Base-by-base conservation (phyloP, 1,140 invertebrate genomes). In the Macrobrachium nipponense region DNA sequence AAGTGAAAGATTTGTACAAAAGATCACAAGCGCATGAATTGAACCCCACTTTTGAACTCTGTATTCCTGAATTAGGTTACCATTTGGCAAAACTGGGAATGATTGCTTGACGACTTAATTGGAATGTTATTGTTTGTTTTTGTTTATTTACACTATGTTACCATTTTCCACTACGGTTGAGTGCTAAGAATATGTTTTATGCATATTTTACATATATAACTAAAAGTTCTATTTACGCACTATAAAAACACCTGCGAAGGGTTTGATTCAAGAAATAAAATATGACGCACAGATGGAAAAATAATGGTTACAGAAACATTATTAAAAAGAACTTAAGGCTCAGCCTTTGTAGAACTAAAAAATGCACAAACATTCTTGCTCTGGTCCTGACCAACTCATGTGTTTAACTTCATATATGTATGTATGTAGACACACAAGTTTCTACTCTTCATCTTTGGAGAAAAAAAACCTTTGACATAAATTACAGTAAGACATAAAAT, bases 21-120 rank as follows among this genome's bases (percentile, higher is more conserved):
- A 51, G 51, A 51, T 51, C 51, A 80, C n/a, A 66, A 80, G n/a
- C 43, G 68, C n/a, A 58, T n/a, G 59, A 58, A 59, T 61, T 44
- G 17, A 23, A 60, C 61, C 27, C 36, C 61, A 60, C 11, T n/a
- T 80, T 80, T 80, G 78, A 80, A 80, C 78, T 80, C 11, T 64
- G 27, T 18, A 59, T 80, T 80, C 78, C 78, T 80, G 78, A 80
- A 64, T 79, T 80, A 80, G n/a, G 78, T 80, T 80, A 80, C 78
- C 78, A 80, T 80, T 80, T 80, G 78, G 78, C 78, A 80, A 20
- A 66, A 36, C 62, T 64, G 77, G 78, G 78, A 80, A 80, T 80
- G 78, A 64, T 80, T 80, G 27, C 23, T 43, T 66, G 60, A 15
- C n/a, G 27, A 44, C 36, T 27, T 20, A 18, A 20, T 62, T 80